Base-by-base conservation (phyloP, 2,113 vertebrate genomes). In the Rafetus swinhoei region DNA sequence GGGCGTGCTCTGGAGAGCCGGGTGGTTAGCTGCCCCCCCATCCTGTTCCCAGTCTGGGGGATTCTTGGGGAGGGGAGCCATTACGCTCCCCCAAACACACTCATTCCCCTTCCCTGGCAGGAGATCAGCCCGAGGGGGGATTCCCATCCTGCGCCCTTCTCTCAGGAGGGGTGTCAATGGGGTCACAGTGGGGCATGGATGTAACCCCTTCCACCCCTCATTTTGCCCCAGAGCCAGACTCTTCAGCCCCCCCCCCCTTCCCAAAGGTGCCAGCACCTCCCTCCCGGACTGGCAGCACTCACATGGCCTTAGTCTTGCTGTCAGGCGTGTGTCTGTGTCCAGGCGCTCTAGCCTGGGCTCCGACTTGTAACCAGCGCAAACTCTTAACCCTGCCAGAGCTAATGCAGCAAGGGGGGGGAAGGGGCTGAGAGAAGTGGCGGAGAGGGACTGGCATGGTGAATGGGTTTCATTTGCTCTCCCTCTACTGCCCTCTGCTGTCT, bases 401-500 rank as follows among this genome's bases (percentile, higher is more conserved):
- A 85, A 82, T 79, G 83, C 24, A 45, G 9, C 7, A 65, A 69
- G 60, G 79, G 39, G 87, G 92, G 60, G 86, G 86, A n/a, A 83
- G 27, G 50, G 27, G 14, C 84, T 21, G 45, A 5, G 5, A 45
- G 39, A 5, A 5, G 39, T 6, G 16, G 53, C 2, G 13, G 9
- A 8, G 13, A 54, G 53, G 9, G 32, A 9, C 72, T 45, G 92
- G 82, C 85, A 4, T 11, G 2, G 57, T 19, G 7, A 1, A 35
- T 32, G 11, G 25, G 3, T n/a, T 32, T 10, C 29, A 15, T 25
- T 32, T 6, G 32, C 6, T 25, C 57, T 62, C 59, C 16, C 24
- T 55, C 82, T 95, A 95, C 96, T 95, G 96, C 96, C 96, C 94
- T 83, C 97, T 97, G 96, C 89, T 87, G 96, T 82, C 62, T 15